Conservation (phyloP, 2,888 invertebrate species). For the Acleris holmiana region DNA sequence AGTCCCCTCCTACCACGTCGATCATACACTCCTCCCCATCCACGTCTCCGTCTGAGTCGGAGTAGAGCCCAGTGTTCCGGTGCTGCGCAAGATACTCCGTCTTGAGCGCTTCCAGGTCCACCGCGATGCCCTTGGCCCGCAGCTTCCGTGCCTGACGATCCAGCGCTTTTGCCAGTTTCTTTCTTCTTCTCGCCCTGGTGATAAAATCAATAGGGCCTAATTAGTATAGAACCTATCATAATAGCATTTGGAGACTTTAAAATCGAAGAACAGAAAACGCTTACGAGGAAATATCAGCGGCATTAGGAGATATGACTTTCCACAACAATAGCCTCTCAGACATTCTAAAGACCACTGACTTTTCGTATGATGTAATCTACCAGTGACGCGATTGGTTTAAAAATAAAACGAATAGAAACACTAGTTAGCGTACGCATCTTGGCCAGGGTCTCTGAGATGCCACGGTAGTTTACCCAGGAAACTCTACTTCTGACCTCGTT, state of each 20-base stretch:
- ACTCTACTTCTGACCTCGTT: no score
- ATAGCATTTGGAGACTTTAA: not conserved
- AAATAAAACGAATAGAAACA: no score
- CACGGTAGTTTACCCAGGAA: no score
- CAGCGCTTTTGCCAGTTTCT: conserved; percentile 95
- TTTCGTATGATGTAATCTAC: no score
- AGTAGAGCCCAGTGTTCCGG: conserved; percentile 85
- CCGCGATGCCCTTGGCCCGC: conserved; percentile 94
- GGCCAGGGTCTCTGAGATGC: no score
- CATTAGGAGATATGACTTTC: no score
- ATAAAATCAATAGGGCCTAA: conserved; percentile 77
- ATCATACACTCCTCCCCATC: conserved; percentile 90
- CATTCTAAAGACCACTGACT: no score
- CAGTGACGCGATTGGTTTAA: no score
- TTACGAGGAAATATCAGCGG: not conserved
- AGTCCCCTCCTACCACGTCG: conserved; percentile 93
- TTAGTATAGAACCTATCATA: conserved; percentile 76
- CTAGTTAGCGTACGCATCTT: no score
- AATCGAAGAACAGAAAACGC: not conserved
- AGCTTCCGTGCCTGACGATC: conserved; percentile 96
- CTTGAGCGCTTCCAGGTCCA: conserved; percentile 93
- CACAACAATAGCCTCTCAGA: no score
- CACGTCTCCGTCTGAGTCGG: conserved; percentile 84
- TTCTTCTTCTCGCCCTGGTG: conserved; percentile 92
- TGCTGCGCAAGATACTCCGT: conserved; percentile 93